phyloP scores from a whole-genome alignment of 2,797 vertebrate genomes.

The Anguilla pacifica region DNA sequence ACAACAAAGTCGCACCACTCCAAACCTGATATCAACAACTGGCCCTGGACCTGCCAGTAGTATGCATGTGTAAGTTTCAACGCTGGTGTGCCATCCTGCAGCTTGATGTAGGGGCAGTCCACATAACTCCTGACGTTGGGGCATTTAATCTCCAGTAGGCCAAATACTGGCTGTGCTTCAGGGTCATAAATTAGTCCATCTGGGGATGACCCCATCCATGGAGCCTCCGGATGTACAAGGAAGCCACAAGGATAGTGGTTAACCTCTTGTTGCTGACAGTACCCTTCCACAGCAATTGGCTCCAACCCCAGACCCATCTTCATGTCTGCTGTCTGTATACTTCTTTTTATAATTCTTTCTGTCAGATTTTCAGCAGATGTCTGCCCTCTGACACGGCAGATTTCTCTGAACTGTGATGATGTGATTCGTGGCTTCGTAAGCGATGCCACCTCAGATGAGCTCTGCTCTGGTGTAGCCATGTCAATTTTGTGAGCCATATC shows the following conservation, averaged over 20 bases:
- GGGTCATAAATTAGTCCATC: neutral
- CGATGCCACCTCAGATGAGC: no score
- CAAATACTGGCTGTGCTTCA: neutral
- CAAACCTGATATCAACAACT: constrained; percentile 5
- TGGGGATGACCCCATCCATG: constrained; percentile 36
- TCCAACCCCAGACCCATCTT: no score
- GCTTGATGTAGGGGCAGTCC: neutral
- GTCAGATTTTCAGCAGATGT: neutral
- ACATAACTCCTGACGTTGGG: neutral
- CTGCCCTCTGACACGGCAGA: neutral
- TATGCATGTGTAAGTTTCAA: neutral
- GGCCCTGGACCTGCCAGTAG: constrained; percentile 17
- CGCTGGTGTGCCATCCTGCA: neutral
- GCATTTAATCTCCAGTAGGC: neutral
- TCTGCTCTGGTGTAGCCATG: no score
- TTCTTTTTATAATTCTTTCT: neutral
- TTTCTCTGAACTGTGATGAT: neutral
- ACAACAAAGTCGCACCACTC: neutral
- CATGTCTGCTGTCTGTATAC: neutral
- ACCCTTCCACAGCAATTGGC: neutral
- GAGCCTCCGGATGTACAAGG: constrained; percentile 32
- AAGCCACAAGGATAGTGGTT: constrained; percentile 12
- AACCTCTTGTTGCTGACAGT: neutral
- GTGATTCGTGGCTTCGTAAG: neutral
- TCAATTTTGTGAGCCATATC: no score